Evolutionary conservation across 2,797 vertebrate genomes (phyloP).

Genomic region (Lophius americanus): DNA sequence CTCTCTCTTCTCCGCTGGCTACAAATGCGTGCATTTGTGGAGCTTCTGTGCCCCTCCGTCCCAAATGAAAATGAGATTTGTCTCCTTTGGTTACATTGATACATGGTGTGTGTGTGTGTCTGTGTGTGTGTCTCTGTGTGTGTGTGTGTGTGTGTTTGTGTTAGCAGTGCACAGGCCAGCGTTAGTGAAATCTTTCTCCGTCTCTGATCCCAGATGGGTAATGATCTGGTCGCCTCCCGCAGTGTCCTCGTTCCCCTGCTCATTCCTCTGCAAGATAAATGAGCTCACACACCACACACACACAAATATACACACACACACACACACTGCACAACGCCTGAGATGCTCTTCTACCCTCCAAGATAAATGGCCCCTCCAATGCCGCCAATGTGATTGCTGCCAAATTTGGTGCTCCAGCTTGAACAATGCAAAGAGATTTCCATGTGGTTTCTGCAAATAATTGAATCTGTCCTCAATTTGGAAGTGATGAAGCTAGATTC

Average conservation of each 20-base stretch:
- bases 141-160: slow-evolving; percentile 12
- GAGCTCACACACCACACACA: slow-evolving; percentile 58
- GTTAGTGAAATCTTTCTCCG: slow-evolving; percentile 61
- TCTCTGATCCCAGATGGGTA: slow-evolving; percentile 84
- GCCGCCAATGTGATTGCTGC: slow-evolving; percentile 80
- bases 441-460: slow-evolving; percentile 80
- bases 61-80: slow-evolving; percentile 87
- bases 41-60: slow-evolving; percentile 68
- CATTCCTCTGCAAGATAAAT: slow-evolving; percentile 84
- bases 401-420: slow-evolving; percentile 82
- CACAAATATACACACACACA: slow-evolving; percentile 12
- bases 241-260: slow-evolving; percentile 75
- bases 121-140: slow-evolving; percentile 33
- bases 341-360: slow-evolving; percentile 70
- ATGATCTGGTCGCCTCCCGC: slow-evolving; percentile 82
- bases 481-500: slow-evolving; percentile 79
- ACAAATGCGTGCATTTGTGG: slow-evolving; percentile 76
- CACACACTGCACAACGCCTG: slow-evolving; percentile 34
- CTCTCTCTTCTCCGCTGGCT: slow-evolving; percentile 59
- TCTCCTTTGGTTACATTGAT: slow-evolving; percentile 86
- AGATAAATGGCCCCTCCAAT: slow-evolving; percentile 84
- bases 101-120: slow-evolving; percentile 62
- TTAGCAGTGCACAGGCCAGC: slow-evolving; percentile 45
- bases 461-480: slow-evolving; percentile 85
- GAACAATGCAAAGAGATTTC: slow-evolving; percentile 80